Percentiles rank a stretch among this genome's conserved stretches.
Evolutionary conservation across 2,113 vertebrate species (phyloP).

Genomic region (Fukomys damarensis): DNA sequence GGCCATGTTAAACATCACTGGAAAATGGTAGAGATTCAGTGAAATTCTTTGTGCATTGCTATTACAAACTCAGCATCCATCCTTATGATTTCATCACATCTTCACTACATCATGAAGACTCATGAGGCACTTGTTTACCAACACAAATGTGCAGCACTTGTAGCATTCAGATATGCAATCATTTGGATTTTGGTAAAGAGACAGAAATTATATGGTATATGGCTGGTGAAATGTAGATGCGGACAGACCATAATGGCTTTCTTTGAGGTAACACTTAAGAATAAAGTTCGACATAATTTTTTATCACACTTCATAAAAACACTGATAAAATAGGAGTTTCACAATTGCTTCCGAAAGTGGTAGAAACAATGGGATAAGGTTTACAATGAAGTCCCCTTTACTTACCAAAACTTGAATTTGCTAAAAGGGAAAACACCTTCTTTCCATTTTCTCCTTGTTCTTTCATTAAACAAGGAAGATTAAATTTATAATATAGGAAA

Average conservation of each 20-base stretch:
- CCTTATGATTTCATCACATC: not conserved
- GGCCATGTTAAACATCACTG: not conserved
- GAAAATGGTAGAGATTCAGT: not conserved
- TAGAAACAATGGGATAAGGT: not conserved
- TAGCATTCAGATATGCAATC: not conserved
- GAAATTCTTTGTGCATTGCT: not conserved
- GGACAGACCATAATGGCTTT: not conserved
- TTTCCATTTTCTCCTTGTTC: not conserved
- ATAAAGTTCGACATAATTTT: not conserved
- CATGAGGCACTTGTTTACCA: not conserved
- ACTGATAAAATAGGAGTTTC: not conserved
- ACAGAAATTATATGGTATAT: too few relatives aligned
- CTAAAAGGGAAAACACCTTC: not conserved
- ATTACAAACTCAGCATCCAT: not conserved
- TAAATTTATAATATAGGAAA: not conserved
- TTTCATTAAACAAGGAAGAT: not conserved
- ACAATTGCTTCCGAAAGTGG: not conserved
- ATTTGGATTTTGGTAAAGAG: not conserved
- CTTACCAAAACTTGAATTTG: not conserved
- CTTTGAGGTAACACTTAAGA: not conserved
- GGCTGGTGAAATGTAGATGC: not conserved
- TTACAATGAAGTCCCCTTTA: not conserved
- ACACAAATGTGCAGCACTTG: fast-evolving
- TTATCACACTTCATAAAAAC: not conserved
- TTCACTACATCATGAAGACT: not conserved